Base-by-base conservation (phyloP, 1,140 invertebrate genomes). In the Caenorhabditis briggsae region DNA sequence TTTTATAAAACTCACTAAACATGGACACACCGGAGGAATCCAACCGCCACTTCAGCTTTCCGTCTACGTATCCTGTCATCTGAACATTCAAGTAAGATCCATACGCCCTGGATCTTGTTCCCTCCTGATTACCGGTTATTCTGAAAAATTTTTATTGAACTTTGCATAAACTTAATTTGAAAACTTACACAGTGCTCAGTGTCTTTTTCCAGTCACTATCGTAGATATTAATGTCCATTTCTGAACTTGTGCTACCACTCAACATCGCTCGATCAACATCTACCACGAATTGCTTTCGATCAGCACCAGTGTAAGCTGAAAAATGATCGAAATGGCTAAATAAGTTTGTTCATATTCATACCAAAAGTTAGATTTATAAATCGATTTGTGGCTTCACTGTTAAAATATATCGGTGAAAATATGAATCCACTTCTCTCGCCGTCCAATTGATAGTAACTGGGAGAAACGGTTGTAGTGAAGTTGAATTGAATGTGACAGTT, bases 111-210 rank as follows among this genome's bases (percentile, higher is more conserved):
- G 70, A 78, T 50, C 46, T n/a, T 43, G 46, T 50, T 78, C 70
- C 70, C 41, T 78, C 46, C 18, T 78, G 70, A 11, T 78, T 78
- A 25, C 70, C 70, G 9, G 46, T 78, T 50, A 78, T 78, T 50
- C 70, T 78, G 46, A 78, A 78, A 50, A n/a, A 12, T 46, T 20
- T 50, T 50, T 23, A 61, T 12, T 6, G 41, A 50, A 46, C 41
- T 78, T 11, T 12, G 1, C 14, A 23, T 46, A 53, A 1, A 46
- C 16, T 23, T 5, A 53, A 23, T 16, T 46, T 11, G 18, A 43
- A 9, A 43, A 78, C 70, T 50, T 53, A 78, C 70, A 78, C 70
- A 20, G 70, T 53, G n/a, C 70, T 78, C 70, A 78, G 23, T 25
- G 70, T 78, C n/a, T 48, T 48, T 23, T 53, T 53, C 70, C 43